Base-by-base conservation (phyloP, 2,113 vertebrate genomes). In the Pogonocichla stellata region DNA sequence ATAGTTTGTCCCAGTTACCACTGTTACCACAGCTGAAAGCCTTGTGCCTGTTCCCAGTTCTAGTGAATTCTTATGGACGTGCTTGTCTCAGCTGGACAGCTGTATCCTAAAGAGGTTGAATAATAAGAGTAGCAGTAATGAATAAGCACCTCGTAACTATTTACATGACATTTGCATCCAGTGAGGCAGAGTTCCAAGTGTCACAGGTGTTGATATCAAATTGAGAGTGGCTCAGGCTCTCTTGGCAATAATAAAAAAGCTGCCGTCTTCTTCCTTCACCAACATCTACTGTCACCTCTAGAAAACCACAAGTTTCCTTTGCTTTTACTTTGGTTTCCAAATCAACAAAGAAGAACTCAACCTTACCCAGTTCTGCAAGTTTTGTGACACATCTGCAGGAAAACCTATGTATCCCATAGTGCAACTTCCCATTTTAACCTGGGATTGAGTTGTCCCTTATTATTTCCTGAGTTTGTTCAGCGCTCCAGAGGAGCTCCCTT, bases 201-300 rank as follows among this genome's bases (percentile, higher is more conserved):
- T 93, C 95, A 88, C 97, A 97, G 97, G 96, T 97, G 96, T 80
- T 94, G 79, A 48, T 56, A 73, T 53, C 77, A 93, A 87, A 92
- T 75, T 17, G 24, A 93, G 80, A 92, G 62, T 43, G 43, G 78
- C 91, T 95, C 72, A 42, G 54, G 67, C 80, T 94, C 97, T 95
- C 95, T 62, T 91, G 93, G 92, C 82, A 93, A 83, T 93, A 96
- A 82, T 92, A 94, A 95, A 95, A 87, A 95, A 69, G 69, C 88
- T 72, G 88, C 36, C 74, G 61, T 80, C 66, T 91, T 92, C 73
- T 80, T 95, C 65, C 95, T 86, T 88, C 71, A 77, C 71, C 80
- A 50, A 18, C 57, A 70, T 31, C 70, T 50, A 88, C 85, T 48
- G 42, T 70, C 54, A 48, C 64, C 53, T 85, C 51, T 50, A 65